phyloP scores from a whole-genome alignment of 92 coral and sea anemone genomes.

The Montipora capitata region DNA sequence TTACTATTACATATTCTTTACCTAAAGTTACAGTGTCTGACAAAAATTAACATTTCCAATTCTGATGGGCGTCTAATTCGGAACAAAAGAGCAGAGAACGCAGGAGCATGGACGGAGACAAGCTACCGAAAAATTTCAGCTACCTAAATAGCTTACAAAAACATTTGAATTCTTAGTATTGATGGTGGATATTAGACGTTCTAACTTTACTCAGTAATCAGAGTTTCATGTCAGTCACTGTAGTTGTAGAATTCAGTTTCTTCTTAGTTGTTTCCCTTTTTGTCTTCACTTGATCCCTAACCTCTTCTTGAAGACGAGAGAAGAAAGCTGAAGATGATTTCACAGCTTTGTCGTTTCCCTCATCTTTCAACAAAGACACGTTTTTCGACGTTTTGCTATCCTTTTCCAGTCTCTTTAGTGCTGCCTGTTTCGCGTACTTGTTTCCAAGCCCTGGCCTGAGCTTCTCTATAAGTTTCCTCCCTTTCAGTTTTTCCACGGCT shows the following conservation, averaged over 20 bases:
- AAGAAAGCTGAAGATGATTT: conserved; percentile 94
- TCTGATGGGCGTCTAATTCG: too few relatives aligned
- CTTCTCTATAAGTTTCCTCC: conserved; percentile 76
- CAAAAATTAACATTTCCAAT: too few relatives aligned
- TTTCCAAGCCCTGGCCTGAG: conserved; percentile 93
- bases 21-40: too few relatives aligned
- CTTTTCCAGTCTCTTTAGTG: conserved; percentile 79
- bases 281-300: conserved; percentile 83
- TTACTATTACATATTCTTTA: too few relatives aligned
- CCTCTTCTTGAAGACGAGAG: conserved; percentile 92
- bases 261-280: conserved; percentile 71
- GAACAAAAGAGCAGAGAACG: too few relatives aligned
- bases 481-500: conserved; percentile 83
- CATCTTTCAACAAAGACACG: conserved; percentile 76
- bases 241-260: conserved; percentile 60
- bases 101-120: too few relatives aligned
- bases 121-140: too few relatives aligned
- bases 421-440: conserved; percentile 88
- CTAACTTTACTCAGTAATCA: conserved; percentile 11
- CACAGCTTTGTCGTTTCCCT: conserved; percentile 63
- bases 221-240: conserved; percentile 82
- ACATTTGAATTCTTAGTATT: too few relatives aligned
- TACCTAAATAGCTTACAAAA: too few relatives aligned
- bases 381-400: conserved; percentile 76
- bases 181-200: too few relatives aligned